Conservation (phyloP, 2,113 vertebrate genomes). For the Apaloderma vittatum region DNA sequence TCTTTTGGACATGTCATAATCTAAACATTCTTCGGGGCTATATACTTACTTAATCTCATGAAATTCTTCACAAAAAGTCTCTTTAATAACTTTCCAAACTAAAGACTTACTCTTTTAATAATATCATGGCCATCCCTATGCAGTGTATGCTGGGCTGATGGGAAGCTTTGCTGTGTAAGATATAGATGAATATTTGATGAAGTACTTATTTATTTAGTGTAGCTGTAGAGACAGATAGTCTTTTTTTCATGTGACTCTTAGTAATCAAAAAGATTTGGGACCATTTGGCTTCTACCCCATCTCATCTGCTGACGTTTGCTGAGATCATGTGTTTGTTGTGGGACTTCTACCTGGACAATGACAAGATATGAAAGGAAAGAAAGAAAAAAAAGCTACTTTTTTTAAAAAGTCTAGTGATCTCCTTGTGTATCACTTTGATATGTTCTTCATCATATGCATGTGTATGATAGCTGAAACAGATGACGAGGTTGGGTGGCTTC, state of each 20-base stretch:
- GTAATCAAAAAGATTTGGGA: background rate
- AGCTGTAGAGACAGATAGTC: background rate
- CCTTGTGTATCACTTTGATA: background rate
- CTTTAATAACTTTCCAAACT: background rate
- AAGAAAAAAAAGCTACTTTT: background rate
- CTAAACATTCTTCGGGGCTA: background rate
- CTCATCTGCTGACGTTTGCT: background rate
- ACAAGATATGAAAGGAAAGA: background rate
- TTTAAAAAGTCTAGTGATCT: background rate
- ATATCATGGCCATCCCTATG: background rate
- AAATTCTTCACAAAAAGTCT: background rate
- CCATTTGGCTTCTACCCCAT: background rate
- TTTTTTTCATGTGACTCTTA: background rate
- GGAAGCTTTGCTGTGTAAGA: background rate
- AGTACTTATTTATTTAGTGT: conserved; percentile 14
- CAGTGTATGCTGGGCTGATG: background rate
- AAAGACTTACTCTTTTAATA: background rate
- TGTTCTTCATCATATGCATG: background rate
- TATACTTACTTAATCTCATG: background rate
- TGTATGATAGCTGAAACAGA: background rate
- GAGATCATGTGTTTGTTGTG: background rate
- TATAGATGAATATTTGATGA: conserved; percentile 44
- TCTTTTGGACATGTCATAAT: background rate
- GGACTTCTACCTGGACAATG: background rate
- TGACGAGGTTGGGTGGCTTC: background rate